Evolutionary conservation across 2,888 invertebrate genomes (phyloP), one percentile per base, ranked within the genome.

Genomic region (Netelia virgata): DNA sequence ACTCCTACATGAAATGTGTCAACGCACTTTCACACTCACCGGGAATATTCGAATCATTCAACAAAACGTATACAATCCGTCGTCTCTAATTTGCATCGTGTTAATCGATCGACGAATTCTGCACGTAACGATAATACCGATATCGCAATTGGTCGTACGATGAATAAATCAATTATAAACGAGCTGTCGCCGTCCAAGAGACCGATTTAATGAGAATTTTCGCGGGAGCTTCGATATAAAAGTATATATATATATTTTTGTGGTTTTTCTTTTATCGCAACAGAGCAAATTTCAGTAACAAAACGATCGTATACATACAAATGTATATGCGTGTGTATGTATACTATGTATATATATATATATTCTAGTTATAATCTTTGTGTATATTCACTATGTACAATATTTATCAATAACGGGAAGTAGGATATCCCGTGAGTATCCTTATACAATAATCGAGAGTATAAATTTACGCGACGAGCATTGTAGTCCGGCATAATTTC

Each of bases 331-430:
- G 23, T 77, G 53, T 78, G 50, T 53, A 41, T 53, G 16, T 59
- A 28, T 57, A 57, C 36, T n/a, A 55, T 53, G 59, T 68, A 70
- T 61, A 50, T 66, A 53, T 63, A 36, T 68, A 50, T 18, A 47
- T 55, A 43, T 18, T 59, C 61, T 57, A 57, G 57, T 63, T 66
- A 69, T 43, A 69, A 77, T 61, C 47, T 82, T 74, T 64, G 74
- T 81, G 72, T 74, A 75, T 76, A 72, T 66, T 73, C 18, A 59
- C 28, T 82, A 82, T 84, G 69, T 84, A 82, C 81, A 84, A 74
- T 57, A 57, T 47, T 36, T 77, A 63, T 77, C 57, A 64, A 57
- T 57, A 57, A 69, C 69, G 74, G 72, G 69, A 69, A 81, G 63
- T 76, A 63, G 47, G 55, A 28, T 57, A 64, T 81, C 55, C 69